Conservation (phyloP, 53 echinoderm and acorn worm genomes). For the Temnopleurus reevesii region DNA sequence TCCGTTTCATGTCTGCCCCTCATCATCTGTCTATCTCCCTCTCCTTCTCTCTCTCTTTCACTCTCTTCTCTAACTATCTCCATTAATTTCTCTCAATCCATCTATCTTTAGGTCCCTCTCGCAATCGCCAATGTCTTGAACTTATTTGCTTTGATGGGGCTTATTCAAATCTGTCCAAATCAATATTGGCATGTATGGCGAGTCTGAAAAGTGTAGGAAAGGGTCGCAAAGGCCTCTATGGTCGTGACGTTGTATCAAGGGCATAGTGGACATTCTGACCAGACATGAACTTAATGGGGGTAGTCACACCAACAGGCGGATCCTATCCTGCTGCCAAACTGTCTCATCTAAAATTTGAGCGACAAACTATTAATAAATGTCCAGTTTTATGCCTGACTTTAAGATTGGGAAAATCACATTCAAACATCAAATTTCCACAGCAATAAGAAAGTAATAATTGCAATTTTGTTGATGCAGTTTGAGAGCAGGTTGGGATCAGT, state of each 20-base stretch:
- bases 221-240: neutral
- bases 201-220: slow-evolving; percentile 37
- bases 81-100: neutral
- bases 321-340: too few relatives aligned
- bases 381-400: too few relatives aligned
- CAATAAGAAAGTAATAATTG: too few relatives aligned
- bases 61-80: neutral
- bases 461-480: too few relatives aligned
- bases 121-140: slow-evolving; percentile 10
- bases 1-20: neutral
- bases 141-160: slow-evolving; percentile 49
- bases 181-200: slow-evolving; percentile 27
- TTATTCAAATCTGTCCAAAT: slow-evolving; percentile 46
- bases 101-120: neutral
- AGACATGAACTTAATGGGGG: slow-evolving; percentile 24
- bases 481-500: too few relatives aligned
- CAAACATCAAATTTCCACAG: too few relatives aligned
- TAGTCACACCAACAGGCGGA: too few relatives aligned
- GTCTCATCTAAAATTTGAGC: too few relatives aligned
- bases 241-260: neutral
- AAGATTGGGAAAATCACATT: too few relatives aligned
- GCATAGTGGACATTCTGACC: neutral
- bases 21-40: neutral
- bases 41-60: neutral
- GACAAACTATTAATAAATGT: too few relatives aligned